A percentile compares a stretch with the other conserved stretches of the same genome.
Conservation (phyloP, 2,888 invertebrate species). For the Aporophyla nigra region DNA sequence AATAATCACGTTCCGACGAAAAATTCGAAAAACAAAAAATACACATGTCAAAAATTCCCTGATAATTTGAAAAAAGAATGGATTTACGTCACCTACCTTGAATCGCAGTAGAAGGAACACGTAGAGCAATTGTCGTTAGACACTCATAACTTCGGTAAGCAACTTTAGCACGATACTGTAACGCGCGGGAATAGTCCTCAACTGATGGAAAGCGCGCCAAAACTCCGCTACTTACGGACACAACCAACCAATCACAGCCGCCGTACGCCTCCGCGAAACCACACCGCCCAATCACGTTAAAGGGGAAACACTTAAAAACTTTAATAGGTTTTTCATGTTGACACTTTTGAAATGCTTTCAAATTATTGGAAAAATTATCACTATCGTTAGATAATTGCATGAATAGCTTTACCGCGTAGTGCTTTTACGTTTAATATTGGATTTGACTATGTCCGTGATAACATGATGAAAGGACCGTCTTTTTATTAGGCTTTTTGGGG, state of each 20-base stretch:
- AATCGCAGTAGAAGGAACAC: slow-evolving; percentile 55
- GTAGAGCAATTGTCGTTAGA: slow-evolving; percentile 66
- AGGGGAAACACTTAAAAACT: slow-evolving; percentile 86
- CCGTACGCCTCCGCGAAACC: slow-evolving; percentile 82
- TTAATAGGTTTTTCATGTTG: slow-evolving; percentile 88
- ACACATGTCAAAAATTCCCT: slow-evolving; percentile 5
- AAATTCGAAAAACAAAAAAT: background rate
- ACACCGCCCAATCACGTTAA: slow-evolving; percentile 79
- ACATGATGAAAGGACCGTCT: slow-evolving; percentile 63
- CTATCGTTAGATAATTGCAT: slow-evolving; percentile 67
- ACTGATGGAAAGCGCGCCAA: slow-evolving; percentile 88
- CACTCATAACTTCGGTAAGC: slow-evolving; percentile 80
- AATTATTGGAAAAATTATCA: slow-evolving; percentile 75
- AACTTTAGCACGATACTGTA: slow-evolving; percentile 67
- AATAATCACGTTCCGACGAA: background rate
- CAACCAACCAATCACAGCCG: slow-evolving; percentile 78
- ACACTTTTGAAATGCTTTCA: slow-evolving; percentile 75
- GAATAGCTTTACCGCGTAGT: slow-evolving; percentile 56
- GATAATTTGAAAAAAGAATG: background rate
- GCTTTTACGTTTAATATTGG: slow-evolving; percentile 63
- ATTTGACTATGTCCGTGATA: slow-evolving; percentile 62
- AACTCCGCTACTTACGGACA: slow-evolving; percentile 85
- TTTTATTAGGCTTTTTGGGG: slow-evolving; percentile 56
- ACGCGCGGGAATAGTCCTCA: slow-evolving; percentile 80
- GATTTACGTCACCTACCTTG: slow-evolving; percentile 72